Base-by-base conservation (phyloP, 2,888 invertebrate genomes). In the Trichopria drosophilae region DNA sequence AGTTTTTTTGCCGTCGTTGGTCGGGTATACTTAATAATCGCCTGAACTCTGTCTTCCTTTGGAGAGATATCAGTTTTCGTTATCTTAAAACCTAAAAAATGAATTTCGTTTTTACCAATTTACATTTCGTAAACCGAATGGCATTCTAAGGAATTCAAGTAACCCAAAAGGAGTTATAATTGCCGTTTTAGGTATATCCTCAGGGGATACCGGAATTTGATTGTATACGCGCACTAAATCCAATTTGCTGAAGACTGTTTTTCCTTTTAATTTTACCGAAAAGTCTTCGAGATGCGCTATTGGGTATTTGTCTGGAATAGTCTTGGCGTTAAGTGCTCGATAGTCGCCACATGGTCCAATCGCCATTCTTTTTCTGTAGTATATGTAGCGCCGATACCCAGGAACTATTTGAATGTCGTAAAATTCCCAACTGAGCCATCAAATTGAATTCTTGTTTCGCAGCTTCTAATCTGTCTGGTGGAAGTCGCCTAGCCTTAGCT, bases 371-470 rank as follows among this genome's bases (percentile, higher is more conserved):
- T 44, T 67, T 73, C 7, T 49, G 51, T 0, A 61, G 67, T 18
- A 68, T 36, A 45, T 69, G 71, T 0, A 77, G 55, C 1, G 73
- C 76, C 24, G 67, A 71, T 0, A 75, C 60, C 75, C 73, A 77
- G 2, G 59, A 49, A 23, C 72, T 73, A 4, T 67, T 67, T 0
- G 75, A 76, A 0, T 72, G 76, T 6, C 74, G 59, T 15, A 72
- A 71, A 4, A 76, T 74, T 0, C 75, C 77, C 23, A 65, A 52
- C 18, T 75, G 62, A 12, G 66, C 47, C 69, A 75, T 66, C 0
- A 34, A 5, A 1, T 56, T 28, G 53, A 75, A 73, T 42, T 73
- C 70, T 3, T 59, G 48, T 43, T 65, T 69, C 0, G 69, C 71
- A 4, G 59, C 60, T 3, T 36, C 20, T 10, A 70, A 65, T 12